Base-by-base conservation (phyloP, 2,888 invertebrate genomes). In the Fabriciana adippe region DNA sequence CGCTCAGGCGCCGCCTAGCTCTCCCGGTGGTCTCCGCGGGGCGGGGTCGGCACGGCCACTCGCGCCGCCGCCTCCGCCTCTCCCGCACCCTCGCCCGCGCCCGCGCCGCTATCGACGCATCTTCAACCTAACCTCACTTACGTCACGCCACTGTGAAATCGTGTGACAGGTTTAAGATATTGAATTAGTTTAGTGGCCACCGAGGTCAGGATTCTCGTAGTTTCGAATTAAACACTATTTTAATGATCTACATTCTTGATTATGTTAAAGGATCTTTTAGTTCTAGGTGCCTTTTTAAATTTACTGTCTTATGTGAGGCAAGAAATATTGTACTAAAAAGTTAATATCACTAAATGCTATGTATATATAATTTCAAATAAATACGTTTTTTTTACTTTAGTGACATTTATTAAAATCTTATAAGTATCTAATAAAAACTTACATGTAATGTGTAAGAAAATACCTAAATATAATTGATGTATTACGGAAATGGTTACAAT, bases 1-100 rank as follows among this genome's bases (percentile, higher is more conserved):
- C 54, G 74, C 73, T 71, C 73, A 76, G 78, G 83, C 87, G 87
- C 91, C 90, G 91, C 91, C 91, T 90, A 85, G 90, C 93, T 88
- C 86, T 89, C 90, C 92, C 92, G 93, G 93, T 93, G 93, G 93
- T 93, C 93, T 86, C 78, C 86, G 86, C 89, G 89, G 91, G 90
- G 92, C 89, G 91, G 86, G 90, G 91, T 89, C 90, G 83, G 76
- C 79, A 86, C 87, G 89, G 89, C 91, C 90, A 90, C 85, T 88
- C 89, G 85, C 84, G 80, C 84, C 84, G 81, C 82, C 82, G 82
- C 85, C 85, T 73, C 75, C 73, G 71, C 81, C 80, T 79, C 79
- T 76, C 75, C 71, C 74, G 74, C 76, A 75, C 78, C 75, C 79
- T 74, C 76, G 74, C 76, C 76, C 78, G 79, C 81, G 75, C 81